Evolutionary conservation across 2,113 vertebrate species (phyloP).

Genomic region (Myxocyprinus asiaticus): DNA sequence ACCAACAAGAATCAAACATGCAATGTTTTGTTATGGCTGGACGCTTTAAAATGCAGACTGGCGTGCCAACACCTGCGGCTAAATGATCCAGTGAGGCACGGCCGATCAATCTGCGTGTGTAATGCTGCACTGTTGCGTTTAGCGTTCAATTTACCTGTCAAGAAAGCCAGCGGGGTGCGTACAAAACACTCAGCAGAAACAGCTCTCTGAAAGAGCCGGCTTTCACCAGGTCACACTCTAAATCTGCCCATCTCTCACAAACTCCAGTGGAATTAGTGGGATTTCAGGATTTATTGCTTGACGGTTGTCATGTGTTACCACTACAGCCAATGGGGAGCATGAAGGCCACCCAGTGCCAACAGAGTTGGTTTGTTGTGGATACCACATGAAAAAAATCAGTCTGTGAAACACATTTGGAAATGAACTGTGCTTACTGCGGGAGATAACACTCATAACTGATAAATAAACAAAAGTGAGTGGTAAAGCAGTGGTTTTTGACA

Average conservation of each 20-base stretch:
- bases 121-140: constrained; percentile 1
- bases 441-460: constrained; percentile 29
- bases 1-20: constrained; percentile 21
- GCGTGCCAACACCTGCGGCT: not conserved
- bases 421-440: not conserved
- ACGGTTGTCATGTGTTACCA: constrained; percentile 2
- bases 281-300: constrained; percentile 19
- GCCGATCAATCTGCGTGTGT: constrained; percentile 28
- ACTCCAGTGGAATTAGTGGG: constrained; percentile 5
- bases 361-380: not conserved
- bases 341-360: not conserved
- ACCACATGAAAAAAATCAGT: not conserved
- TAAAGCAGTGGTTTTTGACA: constrained; percentile 14
- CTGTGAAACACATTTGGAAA: constrained; percentile 2
- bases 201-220: not conserved
- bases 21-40: constrained; percentile 26
- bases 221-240: constrained; percentile 5
- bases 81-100: constrained; percentile 2
- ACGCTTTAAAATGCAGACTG: constrained; percentile 17
- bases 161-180: not conserved
- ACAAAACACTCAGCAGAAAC: not conserved
- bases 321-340: not conserved
- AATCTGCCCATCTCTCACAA: constrained; percentile 18
- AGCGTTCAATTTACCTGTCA: constrained; percentile 14
- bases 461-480: constrained; percentile 8